These are phyloP conservation scores for Notarius lentiginosus DNA, from an alignment of 2,113 vertebrate genomes.

Conservation along the genomic window DNA sequence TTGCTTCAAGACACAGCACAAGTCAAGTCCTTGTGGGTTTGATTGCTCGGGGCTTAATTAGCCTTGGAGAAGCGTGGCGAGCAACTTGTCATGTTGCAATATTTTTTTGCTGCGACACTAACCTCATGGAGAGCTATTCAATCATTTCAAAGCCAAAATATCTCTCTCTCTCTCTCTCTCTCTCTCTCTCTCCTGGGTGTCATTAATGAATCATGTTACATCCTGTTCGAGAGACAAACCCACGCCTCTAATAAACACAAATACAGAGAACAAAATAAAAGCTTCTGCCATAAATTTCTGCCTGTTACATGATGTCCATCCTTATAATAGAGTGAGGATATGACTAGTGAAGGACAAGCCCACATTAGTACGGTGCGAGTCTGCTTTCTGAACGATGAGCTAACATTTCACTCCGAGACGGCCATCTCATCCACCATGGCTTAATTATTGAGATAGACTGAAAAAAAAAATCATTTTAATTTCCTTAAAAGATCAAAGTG, in stretches of 20 bases:
- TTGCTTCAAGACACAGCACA: slow-evolving; percentile 55
- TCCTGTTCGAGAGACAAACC: slow-evolving; percentile 27
- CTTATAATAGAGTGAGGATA: not conserved
- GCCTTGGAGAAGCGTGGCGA: slow-evolving; percentile 50
- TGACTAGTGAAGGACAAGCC: slow-evolving; percentile 14
- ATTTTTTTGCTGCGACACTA: slow-evolving; percentile 50
- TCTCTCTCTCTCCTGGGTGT: slow-evolving; percentile 8
- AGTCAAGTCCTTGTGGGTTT: slow-evolving; percentile 50
- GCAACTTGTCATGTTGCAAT: slow-evolving; percentile 51
- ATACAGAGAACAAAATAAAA: not conserved
- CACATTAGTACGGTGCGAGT: not conserved
- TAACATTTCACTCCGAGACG: slow-evolving; percentile 31
- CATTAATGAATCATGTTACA: slow-evolving; percentile 57
- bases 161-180: not conserved
- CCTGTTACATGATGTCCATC: not conserved
- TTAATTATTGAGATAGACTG: slow-evolving; percentile 52
- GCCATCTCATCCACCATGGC: slow-evolving; percentile 24
- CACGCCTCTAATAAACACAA: not conserved
- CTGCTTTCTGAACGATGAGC: slow-evolving; percentile 26
- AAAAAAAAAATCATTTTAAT: slow-evolving; percentile 45
- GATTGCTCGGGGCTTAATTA: slow-evolving; percentile 59
- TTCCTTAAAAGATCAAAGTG: slow-evolving; percentile 50
- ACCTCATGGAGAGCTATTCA: slow-evolving; percentile 54
- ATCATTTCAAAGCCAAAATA: slow-evolving; percentile 35
- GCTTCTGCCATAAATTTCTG: not conserved